Evolutionary conservation across 2,797 vertebrate genomes (phyloP).

Genomic region (Pagetopsis macropterus): DNA sequence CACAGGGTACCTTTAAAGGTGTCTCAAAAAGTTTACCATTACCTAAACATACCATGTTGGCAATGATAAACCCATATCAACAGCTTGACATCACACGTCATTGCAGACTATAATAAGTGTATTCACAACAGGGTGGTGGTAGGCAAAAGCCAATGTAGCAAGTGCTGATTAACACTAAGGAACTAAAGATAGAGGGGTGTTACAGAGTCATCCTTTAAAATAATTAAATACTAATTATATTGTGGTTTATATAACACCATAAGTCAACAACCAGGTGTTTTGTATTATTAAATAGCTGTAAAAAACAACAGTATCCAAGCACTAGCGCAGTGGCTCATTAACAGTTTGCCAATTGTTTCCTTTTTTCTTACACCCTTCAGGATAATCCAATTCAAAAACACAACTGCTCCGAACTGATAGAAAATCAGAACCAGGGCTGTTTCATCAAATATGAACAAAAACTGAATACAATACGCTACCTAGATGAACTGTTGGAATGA

Average conservation of each 20-base stretch:
- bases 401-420: neutral
- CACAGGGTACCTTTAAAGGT: neutral
- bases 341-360: neutral
- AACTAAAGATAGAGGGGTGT: conserved; percentile 8
- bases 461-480: neutral
- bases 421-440: neutral
- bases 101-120: neutral
- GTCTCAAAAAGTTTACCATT: neutral
- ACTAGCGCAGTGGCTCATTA: neutral
- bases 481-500: conserved; percentile 5
- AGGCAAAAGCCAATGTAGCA: conserved; percentile 3
- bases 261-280: neutral
- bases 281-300: neutral
- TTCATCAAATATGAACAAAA: conserved; percentile 3
- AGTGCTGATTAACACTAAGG: conserved; percentile 5
- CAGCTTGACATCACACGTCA: conserved; percentile 7
- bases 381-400: conserved; percentile 6
- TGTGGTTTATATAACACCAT: neutral
- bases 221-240: neutral
- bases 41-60: neutral
- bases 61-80: neutral
- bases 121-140: neutral
- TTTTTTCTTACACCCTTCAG: neutral
- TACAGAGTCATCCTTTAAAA: neutral
- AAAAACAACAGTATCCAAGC: neutral